Conservation (phyloP, 2,797 vertebrate species). For the Phrynocephalus forsythii region DNA sequence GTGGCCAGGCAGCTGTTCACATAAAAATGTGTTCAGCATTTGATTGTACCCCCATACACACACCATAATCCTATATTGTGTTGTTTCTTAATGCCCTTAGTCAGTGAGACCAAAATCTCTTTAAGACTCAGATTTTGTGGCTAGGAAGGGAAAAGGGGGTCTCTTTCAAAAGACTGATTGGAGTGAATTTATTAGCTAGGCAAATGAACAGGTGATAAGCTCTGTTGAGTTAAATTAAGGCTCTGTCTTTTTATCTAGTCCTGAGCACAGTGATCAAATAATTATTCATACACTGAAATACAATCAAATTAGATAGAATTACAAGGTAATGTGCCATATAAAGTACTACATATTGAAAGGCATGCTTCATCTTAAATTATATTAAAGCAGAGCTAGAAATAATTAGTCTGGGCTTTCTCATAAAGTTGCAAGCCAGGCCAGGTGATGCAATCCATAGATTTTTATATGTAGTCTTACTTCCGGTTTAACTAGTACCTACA, state of each 20-base stretch:
- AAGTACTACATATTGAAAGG: not conserved
- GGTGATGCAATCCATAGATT: not conserved
- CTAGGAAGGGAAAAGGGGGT: not conserved
- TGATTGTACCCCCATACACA: too few species aligned
- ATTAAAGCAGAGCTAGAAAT: not conserved
- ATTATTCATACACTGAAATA: not conserved
- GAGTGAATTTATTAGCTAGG: not conserved
- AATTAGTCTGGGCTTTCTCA: not conserved
- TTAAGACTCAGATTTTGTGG: not conserved
- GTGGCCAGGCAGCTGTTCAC: not conserved
- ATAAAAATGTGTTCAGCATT: too few species aligned
- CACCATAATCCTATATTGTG: not conserved
- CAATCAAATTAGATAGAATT: not conserved
- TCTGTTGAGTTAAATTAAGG: not conserved
- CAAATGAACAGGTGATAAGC: not conserved
- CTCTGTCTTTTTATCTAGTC: too few species aligned
- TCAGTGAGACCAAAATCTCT: not conserved
- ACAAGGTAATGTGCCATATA: not conserved
- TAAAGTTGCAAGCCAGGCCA: slow-evolving; percentile 30
- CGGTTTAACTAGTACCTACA: slow-evolving; percentile 36
- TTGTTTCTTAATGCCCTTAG: not conserved
- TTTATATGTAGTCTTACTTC: slow-evolving; percentile 18
- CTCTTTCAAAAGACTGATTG: not conserved
- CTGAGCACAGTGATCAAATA: not conserved
- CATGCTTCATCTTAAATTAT: not conserved